Conservation (phyloP, 2,797 vertebrate species). For the Danio kyathit region DNA sequence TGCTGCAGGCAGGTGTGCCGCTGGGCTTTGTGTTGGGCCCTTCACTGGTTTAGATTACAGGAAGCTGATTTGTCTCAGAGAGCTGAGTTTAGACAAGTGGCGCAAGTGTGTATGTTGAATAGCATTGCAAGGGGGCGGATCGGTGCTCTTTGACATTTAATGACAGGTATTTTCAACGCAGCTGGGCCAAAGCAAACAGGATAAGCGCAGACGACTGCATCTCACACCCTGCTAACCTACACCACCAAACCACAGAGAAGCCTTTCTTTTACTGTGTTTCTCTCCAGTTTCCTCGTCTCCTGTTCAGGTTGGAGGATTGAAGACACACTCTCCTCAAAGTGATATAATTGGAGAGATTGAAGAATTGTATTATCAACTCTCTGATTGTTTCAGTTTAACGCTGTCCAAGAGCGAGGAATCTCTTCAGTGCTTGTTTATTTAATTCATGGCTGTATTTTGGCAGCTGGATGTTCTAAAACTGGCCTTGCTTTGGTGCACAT, state of each 20-base stretch:
- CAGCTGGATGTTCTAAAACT: conserved; percentile 21
- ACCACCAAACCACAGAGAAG: conserved; percentile 45
- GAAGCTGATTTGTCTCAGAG: conserved; percentile 70
- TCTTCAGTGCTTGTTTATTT: conserved; percentile 56
- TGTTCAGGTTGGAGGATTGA: conserved; percentile 2
- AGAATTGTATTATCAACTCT: conserved; percentile 52
- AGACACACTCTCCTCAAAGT: conserved; percentile 8
- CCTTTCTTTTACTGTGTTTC: not conserved
- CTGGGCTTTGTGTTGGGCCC: conserved; percentile 51
- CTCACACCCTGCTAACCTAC: conserved; percentile 52
- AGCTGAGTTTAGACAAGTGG: conserved; percentile 75
- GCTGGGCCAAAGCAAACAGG: conserved; percentile 79
- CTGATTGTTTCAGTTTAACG: conserved; percentile 56
- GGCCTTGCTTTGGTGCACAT: conserved; percentile 46
- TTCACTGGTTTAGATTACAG: conserved; percentile 73
- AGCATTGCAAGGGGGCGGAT: conserved; percentile 67
- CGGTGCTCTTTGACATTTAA: conserved; percentile 73
- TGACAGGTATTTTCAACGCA: conserved; percentile 75
- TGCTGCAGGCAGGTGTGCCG: conserved; percentile 54
- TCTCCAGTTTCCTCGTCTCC: not conserved
- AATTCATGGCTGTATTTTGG: conserved; percentile 67
- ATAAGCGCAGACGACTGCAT: conserved; percentile 58
- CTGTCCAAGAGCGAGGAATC: conserved; percentile 60
- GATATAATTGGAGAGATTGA: conserved; percentile 48
- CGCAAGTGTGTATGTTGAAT: conserved; percentile 66